phyloP scores from a whole-genome alignment of 2,797 vertebrate species.

The Lacerta agilis region DNA sequence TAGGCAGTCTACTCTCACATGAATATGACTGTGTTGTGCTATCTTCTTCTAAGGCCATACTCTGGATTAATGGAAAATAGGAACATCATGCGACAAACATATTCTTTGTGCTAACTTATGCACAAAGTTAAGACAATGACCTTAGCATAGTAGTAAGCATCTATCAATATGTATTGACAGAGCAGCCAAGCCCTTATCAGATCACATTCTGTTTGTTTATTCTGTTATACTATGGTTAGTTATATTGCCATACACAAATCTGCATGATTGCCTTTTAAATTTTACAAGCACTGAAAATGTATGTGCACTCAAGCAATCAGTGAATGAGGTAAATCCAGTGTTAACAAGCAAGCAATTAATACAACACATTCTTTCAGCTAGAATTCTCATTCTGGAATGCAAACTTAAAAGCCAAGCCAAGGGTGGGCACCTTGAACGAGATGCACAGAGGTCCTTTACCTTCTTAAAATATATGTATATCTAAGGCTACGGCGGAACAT shows the following conservation, averaged over 20 bases:
- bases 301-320: not conserved
- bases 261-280: not conserved
- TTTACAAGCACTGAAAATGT: slow-evolving; percentile 32
- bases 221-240: not conserved
- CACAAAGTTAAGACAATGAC: not conserved
- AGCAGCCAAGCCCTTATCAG: too few relatives aligned
- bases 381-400: slow-evolving; percentile 1
- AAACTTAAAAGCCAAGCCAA: not conserved
- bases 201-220: too few relatives aligned
- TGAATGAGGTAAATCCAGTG: slow-evolving; percentile 15
- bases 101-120: not conserved
- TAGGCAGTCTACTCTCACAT: not conserved
- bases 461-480: not conserved
- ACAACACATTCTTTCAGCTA: slow-evolving; percentile 3
- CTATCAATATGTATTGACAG: too few relatives aligned
- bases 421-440: not conserved
- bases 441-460: not conserved
- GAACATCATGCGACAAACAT: not conserved
- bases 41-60: not conserved
- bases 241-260: not conserved
- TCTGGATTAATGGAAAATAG: not conserved
- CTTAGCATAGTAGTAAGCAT: not conserved
- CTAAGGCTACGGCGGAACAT: not conserved
- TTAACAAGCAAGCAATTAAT: not conserved
- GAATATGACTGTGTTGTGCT: not conserved